These are phyloP conservation scores for Dunckerocampus dactyliophorus DNA, from an alignment of 2,113 vertebrate genomes.

Conservation along the genomic window DNA sequence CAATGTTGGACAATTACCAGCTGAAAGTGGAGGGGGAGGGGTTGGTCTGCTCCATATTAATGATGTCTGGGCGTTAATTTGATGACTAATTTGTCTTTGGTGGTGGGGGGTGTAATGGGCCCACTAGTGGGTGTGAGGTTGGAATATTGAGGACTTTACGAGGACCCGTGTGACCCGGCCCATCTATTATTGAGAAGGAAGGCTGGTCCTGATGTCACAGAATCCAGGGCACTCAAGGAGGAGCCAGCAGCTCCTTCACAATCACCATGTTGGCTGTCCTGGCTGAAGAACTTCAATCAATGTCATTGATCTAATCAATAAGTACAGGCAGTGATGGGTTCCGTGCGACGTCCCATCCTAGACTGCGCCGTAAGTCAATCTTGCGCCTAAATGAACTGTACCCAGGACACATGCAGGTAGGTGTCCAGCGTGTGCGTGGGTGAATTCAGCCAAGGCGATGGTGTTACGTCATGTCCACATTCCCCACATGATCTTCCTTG, in stretches of 20 bases:
- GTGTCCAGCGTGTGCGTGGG: too few relatives aligned
- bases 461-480: too few relatives aligned
- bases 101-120: constrained; percentile 21
- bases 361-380: too few relatives aligned
- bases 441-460: too few relatives aligned
- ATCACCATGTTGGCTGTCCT: background rate
- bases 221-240: constrained; percentile 14
- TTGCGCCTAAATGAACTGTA: too few relatives aligned
- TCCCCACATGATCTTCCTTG: too few relatives aligned
- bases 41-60: constrained; percentile 46
- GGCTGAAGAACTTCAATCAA: background rate
- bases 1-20: background rate
- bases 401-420: too few relatives aligned
- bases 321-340: too few relatives aligned
- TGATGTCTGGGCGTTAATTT: constrained; percentile 25
- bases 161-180: constrained; percentile 43
- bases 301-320: too few relatives aligned
- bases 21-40: background rate
- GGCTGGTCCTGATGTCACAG: constrained; percentile 49
- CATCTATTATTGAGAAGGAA: constrained; percentile 63
- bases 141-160: constrained; percentile 41
- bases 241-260: constrained; percentile 41
- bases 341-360: too few relatives aligned
- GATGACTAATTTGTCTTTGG: constrained; percentile 40
- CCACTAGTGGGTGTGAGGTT: constrained; percentile 16